A percentile compares a stretch with the other conserved stretches of the same genome.
These are phyloP conservation scores for Strigamia crassipes DNA, from an alignment of 2,888 invertebrate species.

Conservation along the genomic window DNA sequence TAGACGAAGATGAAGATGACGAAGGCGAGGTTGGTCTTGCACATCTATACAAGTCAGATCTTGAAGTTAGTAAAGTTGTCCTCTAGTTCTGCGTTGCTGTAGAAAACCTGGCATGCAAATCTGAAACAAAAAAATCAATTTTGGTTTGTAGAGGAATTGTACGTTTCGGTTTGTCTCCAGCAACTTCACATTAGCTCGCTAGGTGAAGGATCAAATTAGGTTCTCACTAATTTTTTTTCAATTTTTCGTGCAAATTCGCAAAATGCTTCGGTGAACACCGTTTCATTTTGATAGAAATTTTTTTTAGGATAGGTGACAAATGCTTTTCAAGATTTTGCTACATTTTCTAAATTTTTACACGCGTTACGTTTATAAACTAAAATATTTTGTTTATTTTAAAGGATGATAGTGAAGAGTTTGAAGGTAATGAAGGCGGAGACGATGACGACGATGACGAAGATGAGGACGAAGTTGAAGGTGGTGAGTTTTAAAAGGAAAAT, in stretches of 20 bases:
- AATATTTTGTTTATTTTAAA: conserved; percentile 53
- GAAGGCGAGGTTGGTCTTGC: conserved; percentile 71
- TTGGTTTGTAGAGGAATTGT: neutral
- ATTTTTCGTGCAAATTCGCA: neutral
- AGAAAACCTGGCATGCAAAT: conserved; percentile 28
- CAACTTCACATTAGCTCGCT: neutral
- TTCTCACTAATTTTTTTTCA: too few species aligned
- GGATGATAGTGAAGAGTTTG: conserved; percentile 67
- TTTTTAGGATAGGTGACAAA: neutral
- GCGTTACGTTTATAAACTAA: neutral
- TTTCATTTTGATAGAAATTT: neutral
- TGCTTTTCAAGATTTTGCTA: neutral
- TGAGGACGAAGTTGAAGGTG: conserved; percentile 62
- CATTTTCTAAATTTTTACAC: neutral
- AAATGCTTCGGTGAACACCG: neutral
- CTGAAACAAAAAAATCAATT: neutral
- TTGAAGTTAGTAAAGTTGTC: conserved; percentile 63
- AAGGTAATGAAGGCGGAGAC: conserved; percentile 67
- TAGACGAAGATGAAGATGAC: conserved; percentile 57
- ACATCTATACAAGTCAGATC: conserved; percentile 71
- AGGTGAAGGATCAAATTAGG: neutral
- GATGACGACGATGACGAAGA: conserved; percentile 63
- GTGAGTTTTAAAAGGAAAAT: neutral
- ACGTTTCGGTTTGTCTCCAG: neutral
- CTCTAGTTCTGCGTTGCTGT: conserved; percentile 5